phyloP scores from a whole-genome alignment of 2,888 invertebrate species.

The Leptinotarsa juncta region DNA sequence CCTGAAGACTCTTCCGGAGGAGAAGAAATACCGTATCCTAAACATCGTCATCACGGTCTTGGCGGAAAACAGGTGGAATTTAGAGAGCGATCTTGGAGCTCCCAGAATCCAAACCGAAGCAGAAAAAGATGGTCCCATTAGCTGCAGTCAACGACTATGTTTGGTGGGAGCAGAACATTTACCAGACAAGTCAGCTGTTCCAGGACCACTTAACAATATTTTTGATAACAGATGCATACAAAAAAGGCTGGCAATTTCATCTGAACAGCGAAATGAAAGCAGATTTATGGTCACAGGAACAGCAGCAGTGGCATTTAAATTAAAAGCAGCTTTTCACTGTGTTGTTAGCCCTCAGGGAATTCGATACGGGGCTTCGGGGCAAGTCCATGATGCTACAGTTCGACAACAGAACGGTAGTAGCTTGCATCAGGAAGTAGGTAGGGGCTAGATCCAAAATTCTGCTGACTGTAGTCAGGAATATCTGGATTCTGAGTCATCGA shows the following conservation, averaged over 20 bases:
- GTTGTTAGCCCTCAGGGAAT: too few species aligned
- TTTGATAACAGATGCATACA: background rate
- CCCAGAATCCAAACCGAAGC: background rate
- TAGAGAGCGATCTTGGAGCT: background rate
- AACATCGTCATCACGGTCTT: too few species aligned
- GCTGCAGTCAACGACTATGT: background rate
- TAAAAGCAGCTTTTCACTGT: background rate
- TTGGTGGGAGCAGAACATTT: background rate
- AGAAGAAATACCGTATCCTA: too few species aligned
- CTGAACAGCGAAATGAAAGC: background rate
- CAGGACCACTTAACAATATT: background rate
- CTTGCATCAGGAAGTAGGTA: too few species aligned
- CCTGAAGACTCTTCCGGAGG: too few species aligned
- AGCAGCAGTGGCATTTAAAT: background rate
- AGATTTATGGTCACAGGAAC: background rate
- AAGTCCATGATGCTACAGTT: too few species aligned
- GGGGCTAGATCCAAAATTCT: too few species aligned
- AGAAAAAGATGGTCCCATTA: background rate
- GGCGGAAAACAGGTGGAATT: background rate
- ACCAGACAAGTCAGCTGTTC: background rate
- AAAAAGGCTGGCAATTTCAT: background rate
- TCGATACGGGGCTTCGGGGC: too few species aligned
- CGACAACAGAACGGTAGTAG: too few species aligned
- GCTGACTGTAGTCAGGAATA: slow-evolving; percentile 5
- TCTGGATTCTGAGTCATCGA: slow-evolving; percentile 7